Base-by-base conservation (phyloP, 2,888 invertebrate genomes). In the Hesperia comma region DNA sequence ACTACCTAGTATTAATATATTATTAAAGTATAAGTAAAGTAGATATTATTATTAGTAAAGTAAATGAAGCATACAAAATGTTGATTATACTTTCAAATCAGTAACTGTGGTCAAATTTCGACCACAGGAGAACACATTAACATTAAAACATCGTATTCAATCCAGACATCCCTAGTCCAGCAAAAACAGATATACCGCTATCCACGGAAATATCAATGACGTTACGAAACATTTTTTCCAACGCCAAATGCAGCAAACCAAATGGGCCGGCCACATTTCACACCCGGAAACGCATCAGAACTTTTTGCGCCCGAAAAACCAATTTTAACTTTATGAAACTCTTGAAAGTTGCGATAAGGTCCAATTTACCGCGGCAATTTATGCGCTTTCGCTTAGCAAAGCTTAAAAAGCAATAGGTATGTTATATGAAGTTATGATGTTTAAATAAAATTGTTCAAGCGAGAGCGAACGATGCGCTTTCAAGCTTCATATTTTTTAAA, bases 211-310 rank as follows among this genome's bases (percentile, higher is more conserved):
- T 75, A 75, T 74, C 70, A 71, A 73, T 74, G 74, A 69, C 70
- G 77, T 79, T 77, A 77, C 74, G 71, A 77, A 78, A 77, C 75
- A 73, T 77, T 76, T 77, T 80, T 79, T 67, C 69, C 70, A 61
- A 69, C 74, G 75, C 81, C 82, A 84, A 87, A 87, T 84, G 84
- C 84, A 81, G 80, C 80, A 74, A 83, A 84, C 84, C 83, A 85
- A 90, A 88, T 85, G 87, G 81, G 80, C 76, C 82, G 76, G 80
- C 83, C 88, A 87, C 86, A 90, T 88, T 90, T 90, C 84, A 90
- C 88, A 87, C 87, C 88, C 87, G 90, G 87, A 88, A 90, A 90
- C 78, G 82, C 79, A 80, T 83, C 80, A 70, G 78, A 81, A 79
- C 76, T 86, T 87, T 89, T 89, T 86, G 81, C 78, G n/a, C 6